Base-by-base conservation (phyloP, 1,140 invertebrate genomes). In the Tribolium madens region DNA sequence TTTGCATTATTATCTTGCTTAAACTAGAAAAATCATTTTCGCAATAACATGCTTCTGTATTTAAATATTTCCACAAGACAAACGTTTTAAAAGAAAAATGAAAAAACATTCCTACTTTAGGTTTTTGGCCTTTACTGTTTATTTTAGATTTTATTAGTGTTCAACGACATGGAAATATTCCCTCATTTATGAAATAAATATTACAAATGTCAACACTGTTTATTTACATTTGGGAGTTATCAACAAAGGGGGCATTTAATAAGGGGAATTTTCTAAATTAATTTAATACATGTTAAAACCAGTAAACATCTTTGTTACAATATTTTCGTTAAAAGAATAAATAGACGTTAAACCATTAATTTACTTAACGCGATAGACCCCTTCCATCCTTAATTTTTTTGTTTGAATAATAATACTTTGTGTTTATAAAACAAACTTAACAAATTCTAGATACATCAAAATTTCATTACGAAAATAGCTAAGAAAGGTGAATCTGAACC, bases 191-290 rank as follows among this genome's bases (percentile, higher is more conserved):
- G 18, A 13, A 64, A 3, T 14, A 13, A 64, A 64, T 64, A 26
- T 64, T 64, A 36, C 7, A 5, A 31, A 0, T 64, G 10, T 13
- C 12, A 13, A 31, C 26, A 64, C 26, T 10, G 4, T 42, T 42
- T 42, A 42, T 42, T 42, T 9, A 42, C 36, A 42, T 4, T 42
- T 9, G n/a, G 36, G n/a, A 42, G 4, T 42, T 42, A 42, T 64
- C 26, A 31, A 12, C 13, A 26, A 9, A 60, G 3, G 3, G 6
- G 3, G n/a, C 26, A 26, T 60, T 60, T 60, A 60, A 64, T n/a
- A 64, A 10, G 10, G 57, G 57, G 13, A 64, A 33, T 33, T 14
- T 64, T 64, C 14, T 10, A 64, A 64, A 64, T 31, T 64, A 64
- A 64, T 64, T 64, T 33, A 64, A 64, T 64, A 13, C 13, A 14